Evolutionary conservation across 1,140 invertebrate species (phyloP), one percentile per base, ranked within the genome.

Genomic region (Bombus huntii): DNA sequence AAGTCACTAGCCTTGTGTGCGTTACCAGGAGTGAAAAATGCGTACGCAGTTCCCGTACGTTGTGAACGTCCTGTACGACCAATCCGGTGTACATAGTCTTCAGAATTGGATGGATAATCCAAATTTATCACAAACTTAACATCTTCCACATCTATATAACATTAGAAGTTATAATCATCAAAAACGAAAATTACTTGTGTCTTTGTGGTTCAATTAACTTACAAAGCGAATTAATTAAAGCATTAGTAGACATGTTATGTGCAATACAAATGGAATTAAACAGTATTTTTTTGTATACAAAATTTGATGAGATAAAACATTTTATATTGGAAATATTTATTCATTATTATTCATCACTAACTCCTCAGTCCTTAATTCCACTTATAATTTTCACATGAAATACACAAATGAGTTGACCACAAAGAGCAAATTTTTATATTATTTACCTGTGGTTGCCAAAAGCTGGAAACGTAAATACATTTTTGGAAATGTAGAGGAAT

Each of bases 41-140:
- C 98, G 95, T 98, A 98, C 0, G 98, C 97, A 0, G 98, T 98
- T 87, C 98, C 98, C 13, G 97, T 97, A 87, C 97, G 97, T 88
- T 97, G 97, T 66, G 97, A 97, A 59, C 98, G 96, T 39, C 97
- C 98, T 47, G 98, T 99, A 87, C 98, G 96, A 6, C 98, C 98
- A 94, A 99, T 99, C 86, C 98, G 96, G 92, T 99, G 98, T 80
- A 99, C 97, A 95, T 99, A 99, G 94, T 99, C 98, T 95, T 99
- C 98, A 28, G 97, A 98, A 92, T 97, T 97, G 92, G 97, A 97
- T 34, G 98, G 98, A 95, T 98, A 98, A 95, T 99, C 98, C 96
- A 97, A 98, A 96, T 99, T 99, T 94, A 99, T 98, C 85, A 99
- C 98, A 97, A 98, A 98, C 95, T 98, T 98, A 93, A 98, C 98